Evolutionary conservation across 2,888 invertebrate species (phyloP).

Genomic region (Dione juno): DNA sequence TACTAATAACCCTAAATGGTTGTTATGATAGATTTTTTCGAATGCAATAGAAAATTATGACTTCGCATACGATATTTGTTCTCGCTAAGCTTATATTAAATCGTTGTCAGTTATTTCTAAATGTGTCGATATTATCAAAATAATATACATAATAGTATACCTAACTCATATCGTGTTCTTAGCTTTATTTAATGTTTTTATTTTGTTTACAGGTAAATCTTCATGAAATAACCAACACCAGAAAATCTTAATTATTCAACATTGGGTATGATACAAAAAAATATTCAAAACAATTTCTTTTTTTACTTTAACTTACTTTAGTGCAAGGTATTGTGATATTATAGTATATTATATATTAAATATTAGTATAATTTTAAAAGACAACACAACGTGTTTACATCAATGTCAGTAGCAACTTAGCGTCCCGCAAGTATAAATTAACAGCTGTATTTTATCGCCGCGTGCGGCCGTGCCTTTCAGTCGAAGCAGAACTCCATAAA

Average conservation of each 20-base stretch:
- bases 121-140: background rate
- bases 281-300: background rate
- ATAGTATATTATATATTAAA: no score
- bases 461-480: conserved; percentile 34
- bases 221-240: background rate
- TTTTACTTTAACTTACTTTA: no score
- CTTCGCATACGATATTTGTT: no score
- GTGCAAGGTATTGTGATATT: no score
- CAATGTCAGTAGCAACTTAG: conserved; percentile 19
- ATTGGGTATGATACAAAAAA: background rate
- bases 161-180: no score
- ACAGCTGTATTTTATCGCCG: conserved; percentile 44
- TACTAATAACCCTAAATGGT: no score
- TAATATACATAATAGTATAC: background rate
- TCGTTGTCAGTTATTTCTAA: no score
- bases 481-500: conserved; percentile 49
- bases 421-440: conserved; percentile 38
- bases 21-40: no score
- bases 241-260: background rate
- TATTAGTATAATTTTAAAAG: background rate
- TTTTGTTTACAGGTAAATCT: conserved; percentile 22
- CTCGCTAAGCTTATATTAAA: no score
- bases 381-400: background rate
- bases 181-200: background rate
- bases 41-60: no score